Percentiles rank a stretch among this genome's conserved stretches.
Evolutionary conservation across 2,797 vertebrate genomes (phyloP).

Genomic region (Buceros bicornis): DNA sequence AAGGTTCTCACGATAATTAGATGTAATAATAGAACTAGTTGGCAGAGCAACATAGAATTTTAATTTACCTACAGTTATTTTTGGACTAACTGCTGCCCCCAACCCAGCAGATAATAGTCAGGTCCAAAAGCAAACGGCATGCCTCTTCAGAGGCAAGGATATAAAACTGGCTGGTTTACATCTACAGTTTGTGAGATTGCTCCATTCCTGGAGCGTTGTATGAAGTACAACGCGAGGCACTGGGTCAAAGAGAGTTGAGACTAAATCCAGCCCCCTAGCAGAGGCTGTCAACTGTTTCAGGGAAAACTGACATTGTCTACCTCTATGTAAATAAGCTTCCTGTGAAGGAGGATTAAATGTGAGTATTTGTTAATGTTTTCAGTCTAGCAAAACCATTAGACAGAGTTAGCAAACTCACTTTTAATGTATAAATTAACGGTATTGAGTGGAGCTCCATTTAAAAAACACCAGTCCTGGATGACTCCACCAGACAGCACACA

Average conservation of each 20-base stretch:
- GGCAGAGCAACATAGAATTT: conserved; percentile 1
- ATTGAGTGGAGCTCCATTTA: neutral
- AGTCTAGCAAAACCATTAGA: neutral
- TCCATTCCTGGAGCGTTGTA: neutral
- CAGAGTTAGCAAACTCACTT: neutral
- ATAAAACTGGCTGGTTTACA: neutral
- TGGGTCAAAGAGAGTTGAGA: neutral
- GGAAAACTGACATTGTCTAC: neutral
- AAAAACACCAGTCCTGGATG: neutral
- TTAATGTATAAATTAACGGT: neutral
- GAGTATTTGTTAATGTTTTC: neutral
- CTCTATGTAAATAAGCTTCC: neutral
- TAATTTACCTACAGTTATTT: neutral
- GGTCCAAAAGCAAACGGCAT: neutral
- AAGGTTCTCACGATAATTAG: conserved; percentile 45
- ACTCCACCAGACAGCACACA: neutral
- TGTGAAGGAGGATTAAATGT: neutral
- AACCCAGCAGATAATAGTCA: neutral
- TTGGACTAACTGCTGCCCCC: neutral
- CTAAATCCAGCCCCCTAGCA: neutral
- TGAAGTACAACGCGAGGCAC: neutral
- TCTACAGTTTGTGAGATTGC: neutral
- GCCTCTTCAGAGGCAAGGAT: neutral
- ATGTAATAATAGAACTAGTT: conserved; percentile 3
- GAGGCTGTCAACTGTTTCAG: neutral